Evolutionary conservation across 2,113 vertebrate genomes (phyloP).

Genomic region (Macaca mulatta): DNA sequence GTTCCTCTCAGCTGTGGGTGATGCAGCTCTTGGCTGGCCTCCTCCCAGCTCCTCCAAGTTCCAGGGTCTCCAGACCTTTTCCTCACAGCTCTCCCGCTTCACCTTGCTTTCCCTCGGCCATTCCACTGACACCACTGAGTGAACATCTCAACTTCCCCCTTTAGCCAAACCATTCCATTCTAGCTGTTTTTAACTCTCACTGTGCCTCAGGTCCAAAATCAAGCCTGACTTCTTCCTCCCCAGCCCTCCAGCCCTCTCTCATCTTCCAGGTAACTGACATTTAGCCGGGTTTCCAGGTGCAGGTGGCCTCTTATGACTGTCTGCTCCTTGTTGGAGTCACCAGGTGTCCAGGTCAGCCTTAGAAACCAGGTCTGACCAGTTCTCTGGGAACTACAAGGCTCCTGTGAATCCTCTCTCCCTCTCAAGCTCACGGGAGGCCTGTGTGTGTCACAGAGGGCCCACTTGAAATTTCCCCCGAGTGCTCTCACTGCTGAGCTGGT

Average conservation of each 20-base stretch:
- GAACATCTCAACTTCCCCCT: neutral
- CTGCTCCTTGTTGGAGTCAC: neutral
- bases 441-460: neutral
- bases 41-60: neutral
- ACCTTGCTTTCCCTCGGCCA: neutral
- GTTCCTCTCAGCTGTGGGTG: neutral
- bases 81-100: too few relatives aligned
- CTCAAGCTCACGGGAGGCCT: neutral
- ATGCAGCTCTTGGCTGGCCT: neutral
- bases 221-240: neutral
- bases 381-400: neutral
- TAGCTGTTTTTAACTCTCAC: neutral
- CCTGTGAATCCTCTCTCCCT: neutral
- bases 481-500: constrained; percentile 10
- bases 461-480: neutral
- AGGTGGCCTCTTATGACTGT: neutral
- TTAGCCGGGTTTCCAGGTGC: neutral
- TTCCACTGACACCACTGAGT: accelerated
- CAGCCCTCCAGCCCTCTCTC: neutral
- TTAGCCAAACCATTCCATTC: neutral
- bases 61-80: neutral
- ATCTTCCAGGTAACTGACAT: neutral
- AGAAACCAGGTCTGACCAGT: neutral
- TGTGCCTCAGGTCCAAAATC: neutral
- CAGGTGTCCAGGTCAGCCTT: neutral